Evolutionary conservation across 2,797 vertebrate genomes (phyloP).

Genomic region (Erpetoichthys calabaricus): DNA sequence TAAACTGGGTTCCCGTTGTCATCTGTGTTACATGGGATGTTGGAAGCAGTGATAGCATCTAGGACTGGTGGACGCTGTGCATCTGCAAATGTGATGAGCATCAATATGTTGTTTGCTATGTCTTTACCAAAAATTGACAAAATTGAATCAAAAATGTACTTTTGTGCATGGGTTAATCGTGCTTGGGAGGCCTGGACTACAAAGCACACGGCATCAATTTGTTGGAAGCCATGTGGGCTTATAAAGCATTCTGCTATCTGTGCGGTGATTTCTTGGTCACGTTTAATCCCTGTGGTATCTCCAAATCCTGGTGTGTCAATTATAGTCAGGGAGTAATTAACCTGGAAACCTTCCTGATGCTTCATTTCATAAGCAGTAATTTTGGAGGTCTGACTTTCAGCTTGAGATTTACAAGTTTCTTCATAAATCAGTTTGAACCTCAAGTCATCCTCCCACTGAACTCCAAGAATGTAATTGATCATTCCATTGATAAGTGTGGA

Average conservation of each 20-base stretch:
- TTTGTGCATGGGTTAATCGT: not conserved
- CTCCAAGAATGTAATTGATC: constrained; percentile 15
- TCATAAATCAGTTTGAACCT: constrained; percentile 12
- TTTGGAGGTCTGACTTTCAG: constrained; percentile 10
- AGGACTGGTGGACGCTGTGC: no score
- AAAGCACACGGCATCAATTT: constrained; percentile 9
- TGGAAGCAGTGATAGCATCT: no score
- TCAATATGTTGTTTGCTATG: constrained; percentile 1
- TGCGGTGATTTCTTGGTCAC: not conserved
- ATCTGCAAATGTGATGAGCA: not conserved
- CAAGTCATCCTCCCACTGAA: constrained; percentile 11
- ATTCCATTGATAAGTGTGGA: constrained; percentile 17
- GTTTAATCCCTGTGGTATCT: not conserved
- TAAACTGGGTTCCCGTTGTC: not conserved
- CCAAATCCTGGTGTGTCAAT: constrained; percentile 11
- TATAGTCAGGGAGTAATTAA: constrained; percentile 7
- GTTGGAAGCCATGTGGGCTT: not conserved
- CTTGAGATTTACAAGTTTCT: constrained; percentile 6
- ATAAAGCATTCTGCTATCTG: constrained; percentile 1
- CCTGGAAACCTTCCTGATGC: not conserved
- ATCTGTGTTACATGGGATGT: no score
- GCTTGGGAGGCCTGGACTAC: constrained; percentile 2
- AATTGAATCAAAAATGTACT: constrained; percentile 4
- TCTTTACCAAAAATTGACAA: constrained; percentile 4
- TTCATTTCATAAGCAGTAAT: constrained; percentile 10